Evolutionary conservation across 1,140 invertebrate species (phyloP), one percentile per base, ranked within the genome.

Genomic region (Teleopsis dalmanni): DNA sequence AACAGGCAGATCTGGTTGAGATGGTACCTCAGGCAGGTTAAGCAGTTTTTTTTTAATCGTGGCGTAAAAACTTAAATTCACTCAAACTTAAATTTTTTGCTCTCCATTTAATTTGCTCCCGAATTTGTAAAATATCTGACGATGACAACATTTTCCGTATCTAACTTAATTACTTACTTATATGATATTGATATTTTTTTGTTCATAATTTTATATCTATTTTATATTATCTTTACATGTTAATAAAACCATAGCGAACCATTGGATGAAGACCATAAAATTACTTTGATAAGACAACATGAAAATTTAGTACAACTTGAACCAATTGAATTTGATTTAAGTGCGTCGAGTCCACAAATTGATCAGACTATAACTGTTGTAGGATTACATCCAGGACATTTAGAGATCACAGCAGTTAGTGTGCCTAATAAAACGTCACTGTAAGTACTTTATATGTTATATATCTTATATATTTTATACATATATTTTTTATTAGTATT

Each of bases 371-470:
- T 83, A 48, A 66, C 65, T 50, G 72, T 81, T 27, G 73, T 74
- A 13, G 81, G 78, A 16, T 64, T 74, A 2, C 73, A 65, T 27
- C 75, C 80, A 6, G 81, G 82, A 47, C 75, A 77, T 51, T 73
- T 78, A 0, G 72, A 76, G 29, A 60, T 82, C 10, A 75, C 68
- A 9, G 73, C 76, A 41, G 77, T 77, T 57, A 73, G 75, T 23
- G 75, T 73, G 2, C 75, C 76, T 4, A 48, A 51, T 31, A 58
- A 64, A 3, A 51, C 35, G 29, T 57, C 41, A 41, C 49, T 69
- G 65, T 69, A 14, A 57, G 65, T 51, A n/a, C 3, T 22, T 23
- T 22, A n/a, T 13, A 13, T 29, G 27, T 8, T 29, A 29, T 29
- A 29, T 29, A 27, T 16, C 5, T 41, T 41, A 18, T n/a, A 25